These are phyloP conservation scores for Nomada fucata DNA, from an alignment of 2,888 invertebrate genomes.

Conservation along the genomic window DNA sequence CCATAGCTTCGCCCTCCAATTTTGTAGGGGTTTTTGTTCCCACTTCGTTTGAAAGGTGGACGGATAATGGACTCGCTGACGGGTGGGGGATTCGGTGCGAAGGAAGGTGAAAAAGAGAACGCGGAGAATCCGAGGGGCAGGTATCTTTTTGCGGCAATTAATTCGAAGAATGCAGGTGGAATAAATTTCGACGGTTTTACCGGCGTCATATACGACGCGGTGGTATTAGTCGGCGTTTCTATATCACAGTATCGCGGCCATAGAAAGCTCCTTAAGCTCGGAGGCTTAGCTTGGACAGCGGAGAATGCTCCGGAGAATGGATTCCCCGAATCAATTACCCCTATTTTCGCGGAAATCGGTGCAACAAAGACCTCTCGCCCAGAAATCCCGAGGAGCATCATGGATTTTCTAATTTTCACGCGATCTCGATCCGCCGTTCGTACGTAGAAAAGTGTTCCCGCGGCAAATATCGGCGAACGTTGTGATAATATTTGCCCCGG, in stretches of 20 bases:
- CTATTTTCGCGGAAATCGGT: background rate
- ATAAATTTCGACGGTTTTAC: background rate
- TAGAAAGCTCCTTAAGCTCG: background rate
- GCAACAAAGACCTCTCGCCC: background rate
- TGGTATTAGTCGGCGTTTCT: background rate
- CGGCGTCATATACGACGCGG: background rate
- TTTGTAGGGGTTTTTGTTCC: background rate
- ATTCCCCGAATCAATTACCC: slow-evolving; percentile 20
- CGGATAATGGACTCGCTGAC: slow-evolving; percentile 11
- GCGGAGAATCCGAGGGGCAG: background rate
- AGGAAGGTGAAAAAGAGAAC: too few relatives aligned
- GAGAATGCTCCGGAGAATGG: background rate
- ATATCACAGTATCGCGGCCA: background rate
- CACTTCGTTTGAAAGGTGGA: background rate
- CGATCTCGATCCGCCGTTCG: background rate
- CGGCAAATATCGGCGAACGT: background rate
- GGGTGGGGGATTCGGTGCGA: background rate
- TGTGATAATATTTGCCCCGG: slow-evolving; percentile 32
- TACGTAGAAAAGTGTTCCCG: background rate
- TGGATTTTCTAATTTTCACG: background rate
- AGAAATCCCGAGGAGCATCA: background rate
- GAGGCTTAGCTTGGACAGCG: background rate
- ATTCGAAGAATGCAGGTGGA: background rate
- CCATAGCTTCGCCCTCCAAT: background rate
- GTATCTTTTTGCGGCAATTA: background rate